phyloP scores from a whole-genome alignment of 2,797 vertebrate genomes.

The Acomys russatus region DNA sequence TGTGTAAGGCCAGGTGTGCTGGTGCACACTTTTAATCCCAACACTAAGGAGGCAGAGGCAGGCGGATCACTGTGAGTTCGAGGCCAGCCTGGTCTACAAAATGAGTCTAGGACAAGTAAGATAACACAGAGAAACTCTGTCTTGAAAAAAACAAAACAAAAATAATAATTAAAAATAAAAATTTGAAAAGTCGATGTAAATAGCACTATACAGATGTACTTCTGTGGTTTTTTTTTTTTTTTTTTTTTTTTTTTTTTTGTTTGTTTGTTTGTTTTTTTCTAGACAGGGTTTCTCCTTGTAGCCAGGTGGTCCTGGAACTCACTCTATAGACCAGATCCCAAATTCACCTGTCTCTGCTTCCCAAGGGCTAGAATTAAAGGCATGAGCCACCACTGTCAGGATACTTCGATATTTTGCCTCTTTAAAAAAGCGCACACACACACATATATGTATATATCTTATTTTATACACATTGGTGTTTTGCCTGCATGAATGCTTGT shows the following conservation, averaged over 20 bases:
- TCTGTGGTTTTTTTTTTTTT: neutral
- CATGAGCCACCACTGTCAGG: neutral
- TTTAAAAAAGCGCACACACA: neutral
- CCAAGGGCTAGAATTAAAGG: neutral
- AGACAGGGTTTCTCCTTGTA: neutral
- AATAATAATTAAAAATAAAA: too few relatives aligned
- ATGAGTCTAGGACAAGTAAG: too few relatives aligned
- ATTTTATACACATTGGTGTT: too few relatives aligned
- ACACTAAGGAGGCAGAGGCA: too few relatives aligned
- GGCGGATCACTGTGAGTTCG: too few relatives aligned
- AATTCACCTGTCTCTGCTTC: neutral
- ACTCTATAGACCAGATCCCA: neutral
- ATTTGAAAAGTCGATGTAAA: neutral
- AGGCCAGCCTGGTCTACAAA: too few relatives aligned
- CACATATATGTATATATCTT: too few relatives aligned
- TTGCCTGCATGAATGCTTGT: too few relatives aligned
- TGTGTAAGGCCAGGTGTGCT: too few relatives aligned
- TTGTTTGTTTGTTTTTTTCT: neutral
- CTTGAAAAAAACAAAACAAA: too few relatives aligned
- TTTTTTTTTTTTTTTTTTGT: neutral
- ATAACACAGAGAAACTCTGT: too few relatives aligned
- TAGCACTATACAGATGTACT: neutral
- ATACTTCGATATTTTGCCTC: neutral
- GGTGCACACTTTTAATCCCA: too few relatives aligned
- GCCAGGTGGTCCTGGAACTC: neutral